phyloP scores from a whole-genome alignment of 2,113 vertebrate genomes.

The Axis porcinus region DNA sequence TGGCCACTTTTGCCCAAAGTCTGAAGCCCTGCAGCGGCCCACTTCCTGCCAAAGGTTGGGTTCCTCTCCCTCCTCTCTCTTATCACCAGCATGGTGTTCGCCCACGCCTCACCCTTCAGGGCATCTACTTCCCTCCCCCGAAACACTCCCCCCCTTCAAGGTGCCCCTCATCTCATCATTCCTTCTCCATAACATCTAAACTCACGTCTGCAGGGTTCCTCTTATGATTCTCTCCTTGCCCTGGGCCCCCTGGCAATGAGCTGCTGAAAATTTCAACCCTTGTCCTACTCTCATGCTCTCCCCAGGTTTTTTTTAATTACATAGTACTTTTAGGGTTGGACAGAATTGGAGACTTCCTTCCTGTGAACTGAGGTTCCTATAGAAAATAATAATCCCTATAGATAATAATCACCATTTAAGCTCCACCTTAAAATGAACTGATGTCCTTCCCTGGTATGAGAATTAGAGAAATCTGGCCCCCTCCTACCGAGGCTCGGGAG shows the following conservation, averaged over 20 bases:
- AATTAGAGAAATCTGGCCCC: not conserved
- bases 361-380: not conserved
- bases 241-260: not conserved
- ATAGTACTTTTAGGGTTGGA: not conserved
- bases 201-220: not conserved
- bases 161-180: not conserved
- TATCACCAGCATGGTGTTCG: accelerated
- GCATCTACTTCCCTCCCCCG: not conserved
- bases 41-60: not conserved
- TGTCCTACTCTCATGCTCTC: not conserved
- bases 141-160: not conserved
- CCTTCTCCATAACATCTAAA: not conserved
- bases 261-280: not conserved
- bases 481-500: not conserved
- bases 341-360: not conserved
- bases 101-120: not conserved
- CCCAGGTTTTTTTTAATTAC: not conserved
- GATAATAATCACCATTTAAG: not conserved
- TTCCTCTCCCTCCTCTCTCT: not conserved
- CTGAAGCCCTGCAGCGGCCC: not conserved
- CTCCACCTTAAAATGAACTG: not conserved
- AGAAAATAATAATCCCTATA: not conserved
- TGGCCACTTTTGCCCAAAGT: not conserved
- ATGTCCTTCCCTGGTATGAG: not conserved
- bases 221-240: not conserved